Evolutionary conservation across 2,797 vertebrate species (phyloP).

Genomic region (Crocodylus rhombifer): DNA sequence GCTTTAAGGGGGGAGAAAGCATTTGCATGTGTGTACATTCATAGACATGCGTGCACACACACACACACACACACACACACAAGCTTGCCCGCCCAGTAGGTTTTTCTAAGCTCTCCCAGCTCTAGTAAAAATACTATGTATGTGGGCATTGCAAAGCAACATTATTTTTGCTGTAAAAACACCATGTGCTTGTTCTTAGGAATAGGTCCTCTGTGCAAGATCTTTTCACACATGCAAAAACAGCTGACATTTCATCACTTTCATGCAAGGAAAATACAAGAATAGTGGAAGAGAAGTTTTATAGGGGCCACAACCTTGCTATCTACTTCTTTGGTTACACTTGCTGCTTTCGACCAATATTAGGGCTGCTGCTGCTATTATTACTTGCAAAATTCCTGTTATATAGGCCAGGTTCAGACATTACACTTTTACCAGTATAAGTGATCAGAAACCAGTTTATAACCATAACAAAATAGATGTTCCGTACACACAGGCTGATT

Average conservation of each 20-base stretch:
- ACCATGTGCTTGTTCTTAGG: constrained; percentile 55
- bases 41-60: no score
- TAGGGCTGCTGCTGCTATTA: neutral
- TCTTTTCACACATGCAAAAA: constrained; percentile 69
- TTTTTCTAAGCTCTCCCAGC: constrained; percentile 66
- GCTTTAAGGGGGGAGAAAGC: constrained; percentile 25
- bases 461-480: no score
- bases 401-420: no score
- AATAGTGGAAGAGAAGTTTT: constrained; percentile 54
- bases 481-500: no score
- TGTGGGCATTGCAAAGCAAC: constrained; percentile 69
- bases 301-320: neutral
- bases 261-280: constrained; percentile 47
- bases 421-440: no score
- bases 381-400: neutral
- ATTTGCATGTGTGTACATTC: no score
- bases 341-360: constrained; percentile 14
- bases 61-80: constrained; percentile 4
- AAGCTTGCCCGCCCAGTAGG: constrained; percentile 32
- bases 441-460: no score
- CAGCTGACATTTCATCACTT: constrained; percentile 73
- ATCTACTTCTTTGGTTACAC: constrained; percentile 47
- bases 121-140: constrained; percentile 72
- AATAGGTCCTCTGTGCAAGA: constrained; percentile 64
- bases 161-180: constrained; percentile 79